These are phyloP conservation scores for Drosophila saltans DNA, from an alignment of 1,140 invertebrate species.

Conservation along the genomic window DNA sequence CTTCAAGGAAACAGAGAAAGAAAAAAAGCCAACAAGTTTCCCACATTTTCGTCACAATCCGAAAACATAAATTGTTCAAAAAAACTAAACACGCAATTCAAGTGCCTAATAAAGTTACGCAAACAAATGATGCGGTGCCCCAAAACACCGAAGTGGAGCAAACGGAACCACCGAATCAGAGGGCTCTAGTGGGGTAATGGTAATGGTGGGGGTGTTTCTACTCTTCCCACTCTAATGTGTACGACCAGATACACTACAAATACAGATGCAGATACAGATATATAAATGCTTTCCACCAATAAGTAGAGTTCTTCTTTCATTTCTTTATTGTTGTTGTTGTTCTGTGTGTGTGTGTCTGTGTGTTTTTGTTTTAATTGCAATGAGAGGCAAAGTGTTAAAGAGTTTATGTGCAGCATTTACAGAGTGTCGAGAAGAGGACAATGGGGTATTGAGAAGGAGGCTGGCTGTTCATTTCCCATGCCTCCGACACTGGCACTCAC, in stretches of 20 bases:
- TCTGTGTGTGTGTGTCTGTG: too few species aligned
- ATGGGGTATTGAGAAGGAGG: slow-evolving; percentile 22
- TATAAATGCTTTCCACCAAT: slow-evolving; percentile 60
- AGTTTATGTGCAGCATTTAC: slow-evolving; percentile 83
- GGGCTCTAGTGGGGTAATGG: not conserved
- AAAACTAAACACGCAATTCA: slow-evolving; percentile 81
- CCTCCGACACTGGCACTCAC: slow-evolving; percentile 54
- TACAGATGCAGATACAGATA: slow-evolving; percentile 26
- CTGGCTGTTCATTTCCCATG: slow-evolving; percentile 66
- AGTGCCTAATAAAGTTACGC: slow-evolving; percentile 81
- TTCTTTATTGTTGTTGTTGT: not conserved
- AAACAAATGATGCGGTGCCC: slow-evolving; percentile 82
- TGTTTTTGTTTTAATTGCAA: slow-evolving; percentile 71
- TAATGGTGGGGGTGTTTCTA: not conserved
- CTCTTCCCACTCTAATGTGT: slow-evolving; percentile 55
- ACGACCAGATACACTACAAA: slow-evolving; percentile 15
- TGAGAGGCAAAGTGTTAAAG: slow-evolving; percentile 81
- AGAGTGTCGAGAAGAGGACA: slow-evolving; percentile 26
- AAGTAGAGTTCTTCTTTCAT: slow-evolving; percentile 60
- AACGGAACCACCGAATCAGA: slow-evolving; percentile 1
- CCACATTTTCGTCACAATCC: slow-evolving; percentile 71
- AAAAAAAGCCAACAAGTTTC: slow-evolving; percentile 52
- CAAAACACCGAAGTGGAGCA: slow-evolving; percentile 72
- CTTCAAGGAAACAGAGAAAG: not conserved
- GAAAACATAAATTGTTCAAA: slow-evolving; percentile 72